These are phyloP conservation scores for Maniola hyperantus DNA, from an alignment of 2,888 invertebrate species.

Conservation along the genomic window DNA sequence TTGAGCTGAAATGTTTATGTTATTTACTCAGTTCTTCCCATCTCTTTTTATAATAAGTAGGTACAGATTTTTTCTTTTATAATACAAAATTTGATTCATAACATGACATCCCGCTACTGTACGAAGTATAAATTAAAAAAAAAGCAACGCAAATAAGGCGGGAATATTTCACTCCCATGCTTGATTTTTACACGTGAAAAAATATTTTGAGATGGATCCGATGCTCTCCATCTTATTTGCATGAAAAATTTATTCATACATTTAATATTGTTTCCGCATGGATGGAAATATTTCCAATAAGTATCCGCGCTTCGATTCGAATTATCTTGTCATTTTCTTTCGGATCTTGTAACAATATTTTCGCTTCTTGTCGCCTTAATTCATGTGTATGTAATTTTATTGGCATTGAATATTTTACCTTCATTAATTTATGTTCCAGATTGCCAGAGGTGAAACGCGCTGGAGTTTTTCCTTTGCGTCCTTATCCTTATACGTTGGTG, in stretches of 20 bases:
- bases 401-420: conserved; percentile 7
- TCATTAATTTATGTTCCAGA: not conserved
- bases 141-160: not conserved
- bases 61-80: too few species aligned
- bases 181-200: conserved; percentile 21
- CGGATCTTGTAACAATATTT: conserved; percentile 29
- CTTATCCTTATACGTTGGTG: too few species aligned
- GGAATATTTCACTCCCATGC: conserved; percentile 11
- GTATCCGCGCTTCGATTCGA: conserved; percentile 52
- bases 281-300: conserved; percentile 75
- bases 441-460: too few species aligned
- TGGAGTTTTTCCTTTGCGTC: too few species aligned
- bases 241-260: conserved; percentile 67
- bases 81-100: too few species aligned
- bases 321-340: conserved; percentile 53
- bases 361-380: conserved; percentile 16
- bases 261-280: conserved; percentile 68
- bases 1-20: too few species aligned
- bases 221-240: conserved; percentile 42
- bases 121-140: not conserved
- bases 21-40: too few species aligned
- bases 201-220: conserved; percentile 19
- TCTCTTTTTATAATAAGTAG: too few species aligned
- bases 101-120: too few species aligned
- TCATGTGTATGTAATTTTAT: conserved; percentile 26